Conservation (phyloP, 2,888 invertebrate species). For the Exephanes ischioxanthus region DNA sequence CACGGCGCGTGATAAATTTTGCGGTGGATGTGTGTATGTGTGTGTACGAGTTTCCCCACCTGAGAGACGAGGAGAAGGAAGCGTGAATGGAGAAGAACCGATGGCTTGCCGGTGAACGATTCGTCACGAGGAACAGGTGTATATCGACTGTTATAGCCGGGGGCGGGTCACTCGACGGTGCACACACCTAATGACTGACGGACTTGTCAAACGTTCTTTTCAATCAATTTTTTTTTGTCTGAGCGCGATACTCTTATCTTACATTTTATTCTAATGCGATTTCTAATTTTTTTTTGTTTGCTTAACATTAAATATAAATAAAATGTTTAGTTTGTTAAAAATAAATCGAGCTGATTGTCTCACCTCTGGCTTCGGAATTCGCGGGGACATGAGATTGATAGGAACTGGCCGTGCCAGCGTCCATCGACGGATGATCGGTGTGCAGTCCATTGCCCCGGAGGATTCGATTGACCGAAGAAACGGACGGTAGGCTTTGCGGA, state of each 20-base stretch:
- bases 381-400: conserved; percentile 79
- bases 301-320: too few relatives aligned
- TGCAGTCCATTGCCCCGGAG: conserved; percentile 94
- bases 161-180: conserved; percentile 37
- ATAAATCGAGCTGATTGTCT: conserved; percentile 10
- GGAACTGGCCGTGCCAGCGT: conserved; percentile 76
- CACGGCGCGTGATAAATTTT: background rate
- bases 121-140: conserved; percentile 74
- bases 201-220: conserved; percentile 44
- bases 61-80: conserved; percentile 54
- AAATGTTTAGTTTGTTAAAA: too few relatives aligned
- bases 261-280: background rate
- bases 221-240: conserved; percentile 37
- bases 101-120: conserved; percentile 62
- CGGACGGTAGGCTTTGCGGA: conserved; percentile 95
- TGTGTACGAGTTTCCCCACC: background rate
- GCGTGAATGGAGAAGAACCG: conserved; percentile 44
- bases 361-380: conserved; percentile 79
- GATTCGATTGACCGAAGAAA: conserved; percentile 97
- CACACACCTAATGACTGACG: conserved; percentile 21
- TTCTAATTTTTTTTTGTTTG: background rate
- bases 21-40: conserved; percentile 17
- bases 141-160: conserved; percentile 73
- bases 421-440: conserved; percentile 85
- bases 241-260: background rate